A percentile compares a stretch with the other conserved stretches of the same genome.
phyloP scores from a whole-genome alignment of 2,113 vertebrate species.

The Notechis scutatus region DNA sequence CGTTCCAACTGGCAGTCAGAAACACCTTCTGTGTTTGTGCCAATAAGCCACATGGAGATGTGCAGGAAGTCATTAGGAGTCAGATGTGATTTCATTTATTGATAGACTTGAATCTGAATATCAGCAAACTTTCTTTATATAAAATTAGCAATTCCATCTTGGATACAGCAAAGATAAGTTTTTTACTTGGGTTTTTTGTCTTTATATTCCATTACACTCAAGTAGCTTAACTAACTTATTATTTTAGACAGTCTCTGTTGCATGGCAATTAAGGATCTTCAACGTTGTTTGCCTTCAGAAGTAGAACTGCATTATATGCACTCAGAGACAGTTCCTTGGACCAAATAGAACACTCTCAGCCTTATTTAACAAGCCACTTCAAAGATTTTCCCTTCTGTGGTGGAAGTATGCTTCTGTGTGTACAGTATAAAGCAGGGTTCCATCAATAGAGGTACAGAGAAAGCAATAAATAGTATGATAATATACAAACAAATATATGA shows the following conservation, averaged over 20 bases:
- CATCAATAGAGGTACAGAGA: neutral
- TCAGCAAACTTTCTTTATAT: neutral
- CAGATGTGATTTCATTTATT: neutral
- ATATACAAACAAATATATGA: neutral
- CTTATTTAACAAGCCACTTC: neutral
- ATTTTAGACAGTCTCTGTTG: neutral
- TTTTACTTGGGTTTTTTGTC: neutral
- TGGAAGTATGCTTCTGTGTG: neutral
- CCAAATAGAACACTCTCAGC: neutral
- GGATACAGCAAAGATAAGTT: neutral
- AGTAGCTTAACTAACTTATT: neutral
- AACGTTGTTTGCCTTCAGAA: neutral
- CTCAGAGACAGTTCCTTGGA: neutral
- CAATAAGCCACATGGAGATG: neutral
- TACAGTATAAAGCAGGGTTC: neutral
- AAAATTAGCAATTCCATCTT: neutral
- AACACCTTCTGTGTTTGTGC: neutral
- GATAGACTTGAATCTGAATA: fast-evolving
- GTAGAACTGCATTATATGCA: neutral
- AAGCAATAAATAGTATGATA: neutral
- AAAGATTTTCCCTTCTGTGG: neutral
- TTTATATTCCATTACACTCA: neutral
- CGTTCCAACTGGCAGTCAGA: neutral
- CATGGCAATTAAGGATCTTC: neutral
- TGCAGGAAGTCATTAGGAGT: neutral